A percentile compares a stretch with the other conserved stretches of the same genome.
phyloP scores from a whole-genome alignment of 2,797 vertebrate genomes.

The Nyctibius grandis region DNA sequence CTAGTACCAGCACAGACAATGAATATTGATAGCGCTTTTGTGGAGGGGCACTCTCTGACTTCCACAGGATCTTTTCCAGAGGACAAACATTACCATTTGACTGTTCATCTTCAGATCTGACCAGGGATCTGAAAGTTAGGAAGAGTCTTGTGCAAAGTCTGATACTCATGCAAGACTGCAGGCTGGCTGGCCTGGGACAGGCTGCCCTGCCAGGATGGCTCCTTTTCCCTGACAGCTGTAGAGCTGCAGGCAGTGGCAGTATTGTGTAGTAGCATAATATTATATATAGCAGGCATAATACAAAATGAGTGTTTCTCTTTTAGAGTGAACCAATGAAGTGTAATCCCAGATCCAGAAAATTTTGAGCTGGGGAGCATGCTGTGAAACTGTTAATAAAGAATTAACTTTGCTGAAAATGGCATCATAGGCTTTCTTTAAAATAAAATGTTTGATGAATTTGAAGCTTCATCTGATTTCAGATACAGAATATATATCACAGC shows the following conservation, averaged over 20 bases:
- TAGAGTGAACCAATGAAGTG: background rate
- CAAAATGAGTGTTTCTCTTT: background rate
- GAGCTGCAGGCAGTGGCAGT: background rate
- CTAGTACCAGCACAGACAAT: background rate
- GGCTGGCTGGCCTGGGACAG: background rate
- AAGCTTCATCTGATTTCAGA: background rate
- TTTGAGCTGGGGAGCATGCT: background rate
- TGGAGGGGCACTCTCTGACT: background rate
- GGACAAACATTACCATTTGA: background rate
- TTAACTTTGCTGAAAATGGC: background rate
- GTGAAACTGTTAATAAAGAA: constrained; percentile 27
- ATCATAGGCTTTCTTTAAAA: background rate
- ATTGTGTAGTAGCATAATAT: background rate
- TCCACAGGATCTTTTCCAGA: background rate
- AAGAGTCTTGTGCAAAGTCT: background rate
- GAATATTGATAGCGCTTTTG: background rate
- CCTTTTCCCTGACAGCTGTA: background rate
- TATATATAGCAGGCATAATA: background rate
- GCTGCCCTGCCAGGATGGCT: background rate
- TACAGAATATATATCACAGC: background rate
- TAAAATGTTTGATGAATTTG: background rate
- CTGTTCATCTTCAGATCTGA: background rate
- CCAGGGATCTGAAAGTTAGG: background rate
- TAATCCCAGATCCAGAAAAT: background rate
- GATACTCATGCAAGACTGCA: background rate